phyloP scores from a whole-genome alignment of 2,888 invertebrate genomes.

The Epinotia brunnichana region DNA sequence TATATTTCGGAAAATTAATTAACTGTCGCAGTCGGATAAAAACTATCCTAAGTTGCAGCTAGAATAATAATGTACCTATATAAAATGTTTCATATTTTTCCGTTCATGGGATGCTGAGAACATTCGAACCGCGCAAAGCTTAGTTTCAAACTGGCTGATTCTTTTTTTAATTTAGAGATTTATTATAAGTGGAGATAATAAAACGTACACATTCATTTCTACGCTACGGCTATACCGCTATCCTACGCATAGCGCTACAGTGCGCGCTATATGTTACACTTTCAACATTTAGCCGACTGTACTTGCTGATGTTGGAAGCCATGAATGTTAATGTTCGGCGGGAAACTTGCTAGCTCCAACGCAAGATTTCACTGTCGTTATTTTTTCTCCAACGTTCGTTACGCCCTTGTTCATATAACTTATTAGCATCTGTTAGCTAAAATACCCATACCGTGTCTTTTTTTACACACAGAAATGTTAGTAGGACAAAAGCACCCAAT shows the following conservation, averaged over 20 bases:
- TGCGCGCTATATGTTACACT: neutral
- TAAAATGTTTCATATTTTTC: too few relatives aligned
- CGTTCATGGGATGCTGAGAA: too few relatives aligned
- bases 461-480: neutral
- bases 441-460: neutral
- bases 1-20: too few relatives aligned
- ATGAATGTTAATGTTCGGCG: constrained; percentile 41
- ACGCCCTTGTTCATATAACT: neutral
- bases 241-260: neutral
- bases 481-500: too few relatives aligned
- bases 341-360: constrained; percentile 32
- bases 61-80: too few relatives aligned
- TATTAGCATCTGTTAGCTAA: neutral
- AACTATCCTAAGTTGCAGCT: too few relatives aligned
- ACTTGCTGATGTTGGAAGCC: constrained; percentile 39
- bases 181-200: too few relatives aligned
- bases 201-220: neutral
- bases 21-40: too few relatives aligned
- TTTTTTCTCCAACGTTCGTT: constrained; percentile 20
- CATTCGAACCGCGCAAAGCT: too few relatives aligned
- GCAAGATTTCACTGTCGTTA: constrained; percentile 11
- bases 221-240: neutral
- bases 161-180: too few relatives aligned
- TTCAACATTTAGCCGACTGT: constrained; percentile 13
- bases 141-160: too few relatives aligned